Base-by-base conservation (phyloP, 1,140 invertebrate genomes). In the Caerostris extrusa region DNA sequence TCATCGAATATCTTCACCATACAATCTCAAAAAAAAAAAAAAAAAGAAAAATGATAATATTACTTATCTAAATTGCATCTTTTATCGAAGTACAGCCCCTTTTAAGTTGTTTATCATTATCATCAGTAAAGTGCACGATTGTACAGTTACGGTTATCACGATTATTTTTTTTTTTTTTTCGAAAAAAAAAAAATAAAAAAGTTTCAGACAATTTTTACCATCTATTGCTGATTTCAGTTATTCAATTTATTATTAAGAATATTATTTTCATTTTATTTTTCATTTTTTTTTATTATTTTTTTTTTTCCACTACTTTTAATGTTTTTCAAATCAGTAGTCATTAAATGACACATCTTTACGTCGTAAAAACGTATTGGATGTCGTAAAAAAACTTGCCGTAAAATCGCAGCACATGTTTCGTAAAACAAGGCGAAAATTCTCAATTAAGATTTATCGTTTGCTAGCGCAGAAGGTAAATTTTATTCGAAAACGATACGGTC, bases 61-160 rank as follows among this genome's bases (percentile, higher is more conserved):
- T n/a, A 19, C 86, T 61, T 88, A 88, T 88, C 86, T 88, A 88
- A 58, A 88, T 88, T 88, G 86, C 86, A 88, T 88, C 86, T 67
- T 88, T 88, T 88, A 88, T 88, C 86, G 60, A 64, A 17, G 50
- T 88, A 14, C 86, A 50, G 58, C 82, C 82, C 82, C 55, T 7
- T 10, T 53, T 14, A 58, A 83, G 14, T 50, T 10, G 12, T 50
- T 64, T 88, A 88, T 88, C 86, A 64, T 8, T 19, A 88, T 88
- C 60, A 14, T 67, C 86, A 12, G 58, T 34, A 17, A 34, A 34
- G 8, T 19, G 82, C 57, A 58, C 60, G 86, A 53, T 64, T n/a
- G 50, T 55, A 17, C 34, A 55, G 64, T 88, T 60, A 17, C 83
- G 83, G 50, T 88, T 8, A 88, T 88, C 86, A 17, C 83, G 83